Evolutionary conservation across 2,888 invertebrate genomes (phyloP), one percentile per base, ranked within the genome.

Genomic region (Leptopilina drosophilae): DNA sequence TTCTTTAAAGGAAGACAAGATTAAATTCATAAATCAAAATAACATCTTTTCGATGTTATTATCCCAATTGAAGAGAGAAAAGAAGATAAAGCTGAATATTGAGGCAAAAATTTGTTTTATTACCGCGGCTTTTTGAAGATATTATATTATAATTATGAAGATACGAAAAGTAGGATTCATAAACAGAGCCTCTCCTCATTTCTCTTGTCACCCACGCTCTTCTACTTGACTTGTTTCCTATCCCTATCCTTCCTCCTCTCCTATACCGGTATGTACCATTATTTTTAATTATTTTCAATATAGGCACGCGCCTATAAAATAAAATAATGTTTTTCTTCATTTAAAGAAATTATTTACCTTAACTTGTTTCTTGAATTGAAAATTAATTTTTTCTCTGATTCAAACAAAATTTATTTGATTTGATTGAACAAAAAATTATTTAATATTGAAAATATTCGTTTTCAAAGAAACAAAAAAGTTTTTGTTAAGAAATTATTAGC

Each of bases 131-230:
- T 14, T 59, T 59, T 59, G 59, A n/a, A 59, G n/a, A 85, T 42
- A 81, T 84, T 78, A 84, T 84, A 85, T 80, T 83, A 82, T 82
- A 20, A 20, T 20, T 20, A 85, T 78, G 80, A 81, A 83, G 79
- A 84, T 42, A 42, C 42, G 42, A 85, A 87, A 87, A 87, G 86
- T 84, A 84, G 84, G 85, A 85, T 87, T 89, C 85, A 86, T 86
- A 87, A 59, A 87, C 87, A 88, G 80, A 82, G 84, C 81, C 83
- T 64, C 84, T 83, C 81, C 83, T 64, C 84, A 86, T 87, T 87
- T 85, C 88, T 87, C 87, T 83, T 84, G 83, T 83, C 88, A 84
- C 90, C 89, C 89, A 89, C 87, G 83, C 82, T 84, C 80, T 79
- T 78, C 78, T 49, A 67, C 67, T 67, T 46, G 49, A 49, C 14